Conservation (phyloP, 2,113 vertebrate genomes). For the Heliornis fulica region DNA sequence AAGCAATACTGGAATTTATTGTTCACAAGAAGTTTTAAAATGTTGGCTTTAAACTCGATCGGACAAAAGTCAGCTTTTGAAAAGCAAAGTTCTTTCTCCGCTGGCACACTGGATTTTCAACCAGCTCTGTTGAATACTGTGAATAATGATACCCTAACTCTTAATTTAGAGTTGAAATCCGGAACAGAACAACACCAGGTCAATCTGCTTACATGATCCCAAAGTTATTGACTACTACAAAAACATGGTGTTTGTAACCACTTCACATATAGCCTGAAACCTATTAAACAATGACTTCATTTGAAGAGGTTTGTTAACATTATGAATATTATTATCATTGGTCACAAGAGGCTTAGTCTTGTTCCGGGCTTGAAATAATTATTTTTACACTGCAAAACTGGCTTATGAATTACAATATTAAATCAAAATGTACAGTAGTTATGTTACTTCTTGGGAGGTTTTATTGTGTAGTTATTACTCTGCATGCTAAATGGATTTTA, state of each 20-base stretch:
- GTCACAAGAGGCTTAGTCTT: constrained; percentile 35
- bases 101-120: not conserved
- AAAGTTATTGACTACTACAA: not conserved
- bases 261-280: not conserved
- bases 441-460: constrained; percentile 29
- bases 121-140: not conserved
- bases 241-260: constrained; percentile 3
- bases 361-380: constrained; percentile 33
- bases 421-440: constrained; percentile 30
- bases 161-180: constrained; percentile 1
- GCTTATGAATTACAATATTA: not conserved
- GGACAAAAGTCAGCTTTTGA: not conserved
- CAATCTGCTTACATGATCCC: not conserved
- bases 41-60: not conserved
- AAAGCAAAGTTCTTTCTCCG: not conserved
- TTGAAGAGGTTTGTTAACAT: constrained; percentile 43
- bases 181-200: not conserved
- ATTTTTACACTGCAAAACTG: constrained; percentile 14
- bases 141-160: not conserved
- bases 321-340: constrained; percentile 39
- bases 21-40: not conserved
- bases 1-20: not conserved
- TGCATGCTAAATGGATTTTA: not conserved
- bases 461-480: not conserved
- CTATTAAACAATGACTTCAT: constrained; percentile 45